A percentile compares a stretch with the other conserved stretches of the same genome.
phyloP scores from a whole-genome alignment of 2,113 vertebrate species.

The Cynoglossus semilaevis region DNA sequence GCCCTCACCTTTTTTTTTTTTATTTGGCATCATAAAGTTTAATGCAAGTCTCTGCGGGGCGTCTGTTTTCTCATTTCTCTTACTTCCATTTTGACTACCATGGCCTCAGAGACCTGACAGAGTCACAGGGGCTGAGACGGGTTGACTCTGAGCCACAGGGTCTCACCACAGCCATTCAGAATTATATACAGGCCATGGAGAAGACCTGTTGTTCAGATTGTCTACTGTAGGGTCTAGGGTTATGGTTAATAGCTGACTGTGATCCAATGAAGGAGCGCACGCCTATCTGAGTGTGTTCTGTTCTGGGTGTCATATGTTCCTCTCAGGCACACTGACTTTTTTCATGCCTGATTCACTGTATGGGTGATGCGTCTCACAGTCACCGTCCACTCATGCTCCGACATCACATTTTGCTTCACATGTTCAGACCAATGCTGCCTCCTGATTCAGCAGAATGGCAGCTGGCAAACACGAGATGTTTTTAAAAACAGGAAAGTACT shows the following conservation, averaged over 20 bases:
- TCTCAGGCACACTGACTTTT: conserved; percentile 25
- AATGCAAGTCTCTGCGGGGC: conserved; percentile 44
- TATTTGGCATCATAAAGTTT: conserved; percentile 61
- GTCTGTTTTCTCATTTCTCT: conserved; percentile 45
- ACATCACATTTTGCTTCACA: conserved; percentile 32
- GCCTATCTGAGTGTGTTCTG: conserved; percentile 39
- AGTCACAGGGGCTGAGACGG: conserved; percentile 38
- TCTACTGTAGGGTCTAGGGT: conserved; percentile 12
- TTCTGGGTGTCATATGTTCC: conserved; percentile 47
- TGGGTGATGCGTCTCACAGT: conserved; percentile 29
- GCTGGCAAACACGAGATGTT: conserved; percentile 31
- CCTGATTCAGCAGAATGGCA: conserved; percentile 30
- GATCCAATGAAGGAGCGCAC: conserved; percentile 13
- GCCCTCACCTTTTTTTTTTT: conserved; percentile 34
- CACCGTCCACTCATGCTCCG: conserved; percentile 13
- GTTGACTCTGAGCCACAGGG: conserved; percentile 18
- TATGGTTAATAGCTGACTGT: conserved; percentile 29
- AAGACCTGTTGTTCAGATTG: conserved; percentile 22
- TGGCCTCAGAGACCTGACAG: conserved; percentile 35
- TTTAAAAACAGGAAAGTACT: conserved; percentile 35
- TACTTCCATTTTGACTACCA: conserved; percentile 45
- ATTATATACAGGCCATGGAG: conserved; percentile 33
- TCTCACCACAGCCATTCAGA: conserved; percentile 30
- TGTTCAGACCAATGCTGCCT: conserved; percentile 4
- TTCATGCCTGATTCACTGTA: conserved; percentile 59